phyloP scores from a whole-genome alignment of 2,797 vertebrate genomes.

The Propithecus deckenii region DNA sequence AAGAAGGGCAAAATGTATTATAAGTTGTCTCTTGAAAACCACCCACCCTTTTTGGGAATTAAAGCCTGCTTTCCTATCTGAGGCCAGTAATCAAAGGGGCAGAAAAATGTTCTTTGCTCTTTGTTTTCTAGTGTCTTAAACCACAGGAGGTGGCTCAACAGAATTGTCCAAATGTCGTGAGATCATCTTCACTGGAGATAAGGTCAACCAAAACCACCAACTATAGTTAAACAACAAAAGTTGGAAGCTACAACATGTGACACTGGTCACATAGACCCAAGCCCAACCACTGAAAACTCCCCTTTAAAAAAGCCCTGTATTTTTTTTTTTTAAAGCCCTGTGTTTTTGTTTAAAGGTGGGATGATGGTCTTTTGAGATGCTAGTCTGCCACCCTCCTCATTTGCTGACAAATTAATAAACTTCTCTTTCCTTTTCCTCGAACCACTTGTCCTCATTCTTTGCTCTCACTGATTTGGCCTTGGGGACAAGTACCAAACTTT shows the following conservation, averaged over 20 bases:
- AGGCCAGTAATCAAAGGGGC: not conserved
- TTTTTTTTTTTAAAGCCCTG: no score
- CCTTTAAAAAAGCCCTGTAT: no score
- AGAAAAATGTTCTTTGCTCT: not conserved
- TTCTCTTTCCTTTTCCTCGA: not conserved
- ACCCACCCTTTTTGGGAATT: not conserved
- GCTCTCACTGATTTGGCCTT: no score
- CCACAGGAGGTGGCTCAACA: not conserved
- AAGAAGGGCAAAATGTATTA: no score
- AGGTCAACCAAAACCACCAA: not conserved
- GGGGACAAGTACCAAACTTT: not conserved
- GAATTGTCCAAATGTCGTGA: not conserved
- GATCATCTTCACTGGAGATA: not conserved
- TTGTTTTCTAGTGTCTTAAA: not conserved
- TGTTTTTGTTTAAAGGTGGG: no score
- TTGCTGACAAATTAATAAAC: not conserved
- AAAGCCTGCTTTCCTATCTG: not conserved
- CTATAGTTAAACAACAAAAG: not conserved
- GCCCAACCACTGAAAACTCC: no score
- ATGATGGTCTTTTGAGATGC: no score
- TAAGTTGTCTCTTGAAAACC: not conserved
- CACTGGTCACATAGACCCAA: not conserved
- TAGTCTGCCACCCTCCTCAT: not conserved
- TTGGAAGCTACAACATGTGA: not conserved
- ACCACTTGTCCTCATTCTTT: not conserved